Base-by-base conservation (phyloP, 1,140 invertebrate genomes). In the Magallana gigas region DNA sequence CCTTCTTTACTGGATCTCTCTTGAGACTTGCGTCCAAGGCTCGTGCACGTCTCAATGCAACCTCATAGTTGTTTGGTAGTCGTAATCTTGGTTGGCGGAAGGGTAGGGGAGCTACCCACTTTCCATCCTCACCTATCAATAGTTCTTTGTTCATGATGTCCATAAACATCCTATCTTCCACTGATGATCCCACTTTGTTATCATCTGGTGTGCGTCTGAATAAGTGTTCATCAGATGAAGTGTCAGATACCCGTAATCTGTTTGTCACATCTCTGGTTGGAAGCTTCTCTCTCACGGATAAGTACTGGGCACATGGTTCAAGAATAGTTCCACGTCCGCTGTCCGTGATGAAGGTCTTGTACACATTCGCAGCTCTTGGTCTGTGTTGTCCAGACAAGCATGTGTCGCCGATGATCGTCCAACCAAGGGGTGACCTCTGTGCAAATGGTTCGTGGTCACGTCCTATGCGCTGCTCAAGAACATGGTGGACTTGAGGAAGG, bases 121-220 rank as follows among this genome's bases (percentile, higher is more conserved):
- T 90, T n/a, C 85, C 87, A 48, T 83, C 76, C 60, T 59, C 4
- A 62, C 59, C 80, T 36, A 76, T 60, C 5, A 8, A 0, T 11
- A 88, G 85, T 12, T 85, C 60, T n/a, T 60, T 57, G 11, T 88
- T 62, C 89, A 90, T 90, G 6, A 88, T 68, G 12, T 90, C 48
- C 0, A 88, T 57, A 71, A 88, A 87, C 16, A 59, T n/a, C 8
- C 58, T 5, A 60, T 87, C 89, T 29, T 88, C 83, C 2, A 88
- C 71, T 23, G 87, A 88, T 14, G 87, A 23, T 14, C 83, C 82
- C 59, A 68, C 57, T 18, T 87, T 90, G 62, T 88, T 57, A 59
- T 88, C 85, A 80, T 86, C 48, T 8, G 16, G 85, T n/a, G 76
- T 88, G 9, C 29, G 64, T 58, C 59, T 58, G 16, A 88, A 88